Base-by-base conservation (phyloP, 2,797 vertebrate genomes). In the Vespertilio murinus region DNA sequence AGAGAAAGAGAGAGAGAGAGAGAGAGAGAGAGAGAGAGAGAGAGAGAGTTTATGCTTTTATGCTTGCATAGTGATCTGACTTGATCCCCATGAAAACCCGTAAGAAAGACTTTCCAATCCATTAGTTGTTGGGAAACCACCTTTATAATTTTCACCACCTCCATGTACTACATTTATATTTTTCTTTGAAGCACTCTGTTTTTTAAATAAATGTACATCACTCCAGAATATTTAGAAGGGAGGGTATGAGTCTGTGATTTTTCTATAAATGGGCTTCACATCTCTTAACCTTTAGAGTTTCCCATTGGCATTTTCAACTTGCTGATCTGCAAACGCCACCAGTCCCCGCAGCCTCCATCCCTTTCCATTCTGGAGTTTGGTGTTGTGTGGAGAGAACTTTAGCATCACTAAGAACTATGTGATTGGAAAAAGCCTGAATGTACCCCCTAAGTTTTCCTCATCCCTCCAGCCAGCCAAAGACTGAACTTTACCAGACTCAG, bases 251-350 rank as follows among this genome's bases (percentile, higher is more conserved):
- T 79, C 42, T 93, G 35, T 89, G 8, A 23, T 69, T 80, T 82
- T 90, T 70, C 87, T 35, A 12, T 75, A 75, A 47, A 54, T 16
- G 45, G 54, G 73, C 28, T 83, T 92, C 18, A 59, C 13, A 28
- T 80, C 61, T 67, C 40, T 74, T 92, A n/a, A 79, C 52, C 30
- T 93, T 94, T 38, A 74, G 54, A 69, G 49, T 70, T 81, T 91
- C 64, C 33, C 42, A 64, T 54, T 64, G 40, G 2, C 38, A 79
- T 49, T 4, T 88, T 86, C 74, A 61, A 28, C 33, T 38, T 65
- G 74, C 80, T 90, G 54, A 75, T 14, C 13, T 80, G n/a, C 45
- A 83, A 82, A 67, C 30, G 13, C 74, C 33, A 33, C 22, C 18
- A 9, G 42, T 40, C 69, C 45, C 28, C 14, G 2, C 14, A 77